Conservation (phyloP, 2,113 vertebrate species). For the Gymnobelideus leadbeateri region DNA sequence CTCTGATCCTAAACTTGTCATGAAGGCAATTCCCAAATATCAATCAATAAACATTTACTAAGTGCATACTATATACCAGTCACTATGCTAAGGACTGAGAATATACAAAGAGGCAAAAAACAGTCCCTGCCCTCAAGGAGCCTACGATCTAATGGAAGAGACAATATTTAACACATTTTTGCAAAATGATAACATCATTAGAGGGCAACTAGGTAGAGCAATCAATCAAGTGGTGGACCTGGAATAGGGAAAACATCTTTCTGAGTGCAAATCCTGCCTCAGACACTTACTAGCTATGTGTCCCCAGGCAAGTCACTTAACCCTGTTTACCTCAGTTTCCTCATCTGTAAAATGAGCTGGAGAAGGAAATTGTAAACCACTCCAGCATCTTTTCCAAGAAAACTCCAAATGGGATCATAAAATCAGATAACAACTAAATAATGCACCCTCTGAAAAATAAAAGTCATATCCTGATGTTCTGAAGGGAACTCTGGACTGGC, state of each 20-base stretch:
- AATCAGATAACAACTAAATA: too few relatives aligned
- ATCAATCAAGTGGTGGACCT: too few relatives aligned
- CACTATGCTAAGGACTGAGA: not conserved
- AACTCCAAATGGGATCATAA: too few relatives aligned
- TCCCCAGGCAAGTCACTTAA: too few relatives aligned
- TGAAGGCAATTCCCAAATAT: not conserved
- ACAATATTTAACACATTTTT: not conserved
- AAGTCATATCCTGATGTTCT: not conserved
- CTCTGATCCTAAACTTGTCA: too few relatives aligned
- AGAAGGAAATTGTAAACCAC: too few relatives aligned
- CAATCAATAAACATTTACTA: not conserved
- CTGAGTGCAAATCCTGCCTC: too few relatives aligned
- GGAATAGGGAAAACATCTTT: too few relatives aligned
- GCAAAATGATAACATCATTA: not conserved
- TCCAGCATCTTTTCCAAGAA: too few relatives aligned
- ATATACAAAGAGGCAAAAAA: not conserved
- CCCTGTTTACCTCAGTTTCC: too few relatives aligned
- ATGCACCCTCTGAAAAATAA: not conserved
- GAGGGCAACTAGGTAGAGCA: not conserved
- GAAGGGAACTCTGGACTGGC: not conserved
- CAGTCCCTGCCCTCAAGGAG: not conserved
- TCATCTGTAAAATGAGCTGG: too few relatives aligned
- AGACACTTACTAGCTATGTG: too few relatives aligned
- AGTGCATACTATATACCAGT: not conserved
- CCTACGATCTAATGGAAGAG: not conserved